Evolutionary conservation across 2,888 invertebrate species (phyloP).

Genomic region (Teleogryllus oceanicus): DNA sequence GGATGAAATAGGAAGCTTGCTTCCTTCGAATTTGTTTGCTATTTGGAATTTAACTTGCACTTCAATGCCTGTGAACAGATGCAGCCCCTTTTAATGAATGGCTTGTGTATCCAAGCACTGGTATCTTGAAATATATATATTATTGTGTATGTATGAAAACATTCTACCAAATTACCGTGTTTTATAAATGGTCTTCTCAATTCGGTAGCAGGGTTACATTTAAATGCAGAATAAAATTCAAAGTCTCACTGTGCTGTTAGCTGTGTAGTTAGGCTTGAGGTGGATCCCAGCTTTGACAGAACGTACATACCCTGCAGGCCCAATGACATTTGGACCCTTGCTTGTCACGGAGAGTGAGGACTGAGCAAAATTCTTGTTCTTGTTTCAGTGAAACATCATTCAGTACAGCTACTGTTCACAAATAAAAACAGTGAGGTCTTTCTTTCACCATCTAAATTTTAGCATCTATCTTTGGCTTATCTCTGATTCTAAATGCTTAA

Average conservation of each 20-base stretch:
- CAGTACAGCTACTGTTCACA: background rate
- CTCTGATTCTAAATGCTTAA: background rate
- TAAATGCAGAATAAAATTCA: background rate
- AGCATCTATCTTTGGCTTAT: background rate
- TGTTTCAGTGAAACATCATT: background rate
- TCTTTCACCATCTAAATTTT: background rate
- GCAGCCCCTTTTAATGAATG: background rate
- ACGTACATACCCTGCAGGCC: background rate
- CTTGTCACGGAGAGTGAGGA: background rate
- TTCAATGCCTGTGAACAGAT: background rate
- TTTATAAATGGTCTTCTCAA: conserved; percentile 18
- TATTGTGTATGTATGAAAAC: conserved; percentile 9
- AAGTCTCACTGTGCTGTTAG: conserved; percentile 18
- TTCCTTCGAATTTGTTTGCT: background rate
- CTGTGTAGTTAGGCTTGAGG: background rate
- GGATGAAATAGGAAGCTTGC: conserved; percentile 1
- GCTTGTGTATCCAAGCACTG: conserved; percentile 10
- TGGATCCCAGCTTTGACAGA: conserved; percentile 18
- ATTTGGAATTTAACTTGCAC: background rate
- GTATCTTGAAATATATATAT: conserved; percentile 1
- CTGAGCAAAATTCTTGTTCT: background rate
- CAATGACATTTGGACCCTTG: background rate
- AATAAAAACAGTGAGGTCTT: background rate
- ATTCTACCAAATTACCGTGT: conserved; percentile 9
- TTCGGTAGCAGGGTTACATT: conserved; percentile 1